These are phyloP conservation scores for Semicossyphus pulcher DNA, from an alignment of 2,113 vertebrate genomes.

Conservation along the genomic window DNA sequence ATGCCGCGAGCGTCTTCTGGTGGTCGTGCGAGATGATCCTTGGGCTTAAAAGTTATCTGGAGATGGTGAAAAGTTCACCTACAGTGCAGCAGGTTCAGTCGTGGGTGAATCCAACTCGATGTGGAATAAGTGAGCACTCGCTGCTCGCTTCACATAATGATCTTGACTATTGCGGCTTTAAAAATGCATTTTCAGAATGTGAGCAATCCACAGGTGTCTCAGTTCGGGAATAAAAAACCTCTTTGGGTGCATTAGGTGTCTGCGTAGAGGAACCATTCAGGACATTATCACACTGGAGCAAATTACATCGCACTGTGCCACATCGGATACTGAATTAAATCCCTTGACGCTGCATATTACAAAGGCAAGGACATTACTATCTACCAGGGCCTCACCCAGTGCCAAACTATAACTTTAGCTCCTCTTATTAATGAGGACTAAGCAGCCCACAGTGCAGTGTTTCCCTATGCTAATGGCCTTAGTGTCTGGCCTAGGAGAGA, in stretches of 20 bases:
- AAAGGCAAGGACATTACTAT: slow-evolving; percentile 41
- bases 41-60: not conserved
- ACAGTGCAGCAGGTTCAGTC: slow-evolving; percentile 29
- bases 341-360: slow-evolving; percentile 27
- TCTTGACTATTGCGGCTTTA: slow-evolving; percentile 15
- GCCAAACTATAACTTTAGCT: slow-evolving; percentile 26
- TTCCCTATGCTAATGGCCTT: slow-evolving; percentile 46
- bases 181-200: slow-evolving; percentile 20
- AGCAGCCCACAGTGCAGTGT: slow-evolving; percentile 43
- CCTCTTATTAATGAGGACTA: slow-evolving; percentile 47
- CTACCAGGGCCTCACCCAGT: slow-evolving; percentile 27
- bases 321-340: slow-evolving; percentile 28
- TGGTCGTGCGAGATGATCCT: not conserved
- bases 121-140: not conserved
- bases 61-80: slow-evolving; percentile 16
- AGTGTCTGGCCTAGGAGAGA: slow-evolving; percentile 40
- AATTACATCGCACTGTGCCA: slow-evolving; percentile 17
- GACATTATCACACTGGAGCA: slow-evolving; percentile 15
- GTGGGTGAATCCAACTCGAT: slow-evolving; percentile 14
- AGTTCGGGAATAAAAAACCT: slow-evolving; percentile 9
- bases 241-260: slow-evolving; percentile 25
- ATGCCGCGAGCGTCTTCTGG: not conserved
- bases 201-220: slow-evolving; percentile 17
- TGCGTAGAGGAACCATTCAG: slow-evolving; percentile 20
- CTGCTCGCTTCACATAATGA: slow-evolving; percentile 12